These are phyloP conservation scores for Nannobrachium achirus DNA, from an alignment of 2,113 vertebrate genomes.

Conservation along the genomic window DNA sequence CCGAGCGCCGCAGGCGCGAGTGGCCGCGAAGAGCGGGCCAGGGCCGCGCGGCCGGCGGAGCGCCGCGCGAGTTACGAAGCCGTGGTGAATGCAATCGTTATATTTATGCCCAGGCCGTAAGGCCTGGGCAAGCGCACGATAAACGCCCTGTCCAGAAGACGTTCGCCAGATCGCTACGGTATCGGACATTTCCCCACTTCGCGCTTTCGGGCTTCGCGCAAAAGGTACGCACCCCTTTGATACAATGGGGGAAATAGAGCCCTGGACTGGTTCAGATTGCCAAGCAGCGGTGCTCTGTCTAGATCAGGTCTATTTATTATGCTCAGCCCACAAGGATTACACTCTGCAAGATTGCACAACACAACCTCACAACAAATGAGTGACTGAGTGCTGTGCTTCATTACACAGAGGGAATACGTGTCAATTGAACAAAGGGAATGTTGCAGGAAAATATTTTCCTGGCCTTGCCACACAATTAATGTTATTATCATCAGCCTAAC, in stretches of 20 bases:
- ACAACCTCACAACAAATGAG: neutral
- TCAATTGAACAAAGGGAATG: conserved; percentile 16
- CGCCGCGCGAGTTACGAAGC: too few relatives aligned
- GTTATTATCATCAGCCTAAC: neutral
- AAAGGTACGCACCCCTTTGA: too few relatives aligned
- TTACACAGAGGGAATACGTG: conserved; percentile 12
- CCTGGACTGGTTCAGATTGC: neutral
- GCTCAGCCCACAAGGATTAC: neutral
- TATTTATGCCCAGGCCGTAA: too few relatives aligned
- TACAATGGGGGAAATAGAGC: neutral
- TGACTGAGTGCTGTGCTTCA: conserved; percentile 21
- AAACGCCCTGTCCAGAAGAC: too few relatives aligned
- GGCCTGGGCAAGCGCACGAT: too few relatives aligned
- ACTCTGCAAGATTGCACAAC: neutral
- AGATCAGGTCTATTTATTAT: neutral
- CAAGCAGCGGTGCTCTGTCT: neutral
- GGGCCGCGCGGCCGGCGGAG: too few relatives aligned
- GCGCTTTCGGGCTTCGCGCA: too few relatives aligned
- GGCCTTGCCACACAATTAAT: conserved; percentile 25
- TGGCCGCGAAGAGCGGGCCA: too few relatives aligned
- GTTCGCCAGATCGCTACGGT: too few relatives aligned
- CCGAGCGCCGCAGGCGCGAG: too few relatives aligned
- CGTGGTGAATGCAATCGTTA: too few relatives aligned
- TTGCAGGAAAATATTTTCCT: conserved; percentile 35
- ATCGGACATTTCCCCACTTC: too few relatives aligned